Evolutionary conservation across 2,797 vertebrate genomes (phyloP), one percentile per base, ranked within the genome.

Genomic region (Chanos chanos): DNA sequence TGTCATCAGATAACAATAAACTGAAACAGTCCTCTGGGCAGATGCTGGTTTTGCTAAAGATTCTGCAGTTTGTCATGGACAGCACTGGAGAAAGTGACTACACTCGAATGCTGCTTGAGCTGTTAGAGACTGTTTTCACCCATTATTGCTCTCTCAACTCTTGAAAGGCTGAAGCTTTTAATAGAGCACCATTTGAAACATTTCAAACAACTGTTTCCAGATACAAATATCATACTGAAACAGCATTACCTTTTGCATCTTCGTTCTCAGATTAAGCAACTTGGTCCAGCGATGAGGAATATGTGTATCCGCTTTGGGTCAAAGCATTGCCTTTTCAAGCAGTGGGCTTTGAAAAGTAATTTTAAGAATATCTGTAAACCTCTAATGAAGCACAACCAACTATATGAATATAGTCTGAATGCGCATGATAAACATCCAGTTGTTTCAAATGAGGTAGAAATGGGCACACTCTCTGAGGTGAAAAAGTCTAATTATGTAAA

Each of bases 181-280:
- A 59, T 54, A 18, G 59, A 64, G 33, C 40, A 70, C 4, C 55
- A 70, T 37, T 60, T 54, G 7, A 30, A 4, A 40, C 31, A 53
- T 9, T 4, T 64, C 13, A 60, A 70, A 22, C 13, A 0, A 19
- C 28, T 70, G 24, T 61, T 70, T 61, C 28, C 36, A 39, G 12
- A 61, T 22, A 56, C 51, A 22, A 56, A 49, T 9, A 39, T 64
- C 53, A 69, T 47, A 27, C 51, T 57, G 51, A 66, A 71, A 34
- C 63, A 71, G 49, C 57, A 62, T 66, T 66, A 55, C 37, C 16
- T 66, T 49, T 19, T 70, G n/a, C 63, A 64, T 21, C 30, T 58
- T 45, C 66, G 53, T 34, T 53, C 37, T 10, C 52, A 45, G 53
- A 63, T 36, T 51, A 55, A 61, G 50, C 45, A 18, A 28, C 51